Conservation (phyloP, 2,797 vertebrate species). For the Neomorphus geoffroyi region DNA sequence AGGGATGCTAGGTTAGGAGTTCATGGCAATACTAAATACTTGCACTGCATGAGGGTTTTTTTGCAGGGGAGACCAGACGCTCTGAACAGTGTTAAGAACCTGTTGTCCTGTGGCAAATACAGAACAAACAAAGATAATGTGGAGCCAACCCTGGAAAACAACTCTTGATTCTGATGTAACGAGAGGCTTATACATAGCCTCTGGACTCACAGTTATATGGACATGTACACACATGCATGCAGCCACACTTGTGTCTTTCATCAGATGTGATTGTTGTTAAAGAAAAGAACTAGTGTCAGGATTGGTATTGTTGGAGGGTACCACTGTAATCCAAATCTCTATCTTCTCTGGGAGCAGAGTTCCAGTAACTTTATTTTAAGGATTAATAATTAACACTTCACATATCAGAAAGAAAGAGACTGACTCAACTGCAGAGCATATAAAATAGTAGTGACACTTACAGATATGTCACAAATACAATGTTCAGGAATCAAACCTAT, state of each 20-base stretch:
- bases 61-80: not conserved
- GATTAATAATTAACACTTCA: slow-evolving; percentile 33
- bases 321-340: not conserved
- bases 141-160: not conserved
- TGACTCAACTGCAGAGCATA: not conserved
- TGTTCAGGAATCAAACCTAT: not conserved
- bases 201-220: not conserved
- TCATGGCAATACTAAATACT: not conserved
- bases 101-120: not conserved
- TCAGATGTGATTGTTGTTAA: not conserved
- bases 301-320: not conserved
- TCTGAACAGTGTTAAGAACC: not conserved
- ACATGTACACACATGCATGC: not conserved
- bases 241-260: not conserved
- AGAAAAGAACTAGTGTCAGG: not conserved
- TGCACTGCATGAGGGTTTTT: not conserved
- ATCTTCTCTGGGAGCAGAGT: not conserved
- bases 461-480: not conserved
- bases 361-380: not conserved
- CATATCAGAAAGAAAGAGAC: not conserved
- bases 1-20: not conserved
- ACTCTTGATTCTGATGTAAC: not conserved
- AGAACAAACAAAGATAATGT: slow-evolving; percentile 1
- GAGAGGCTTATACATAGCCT: not conserved
- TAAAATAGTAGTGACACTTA: not conserved